Base-by-base conservation (phyloP, 2,888 invertebrate species). In the Liopterus haemorrhoidalis region DNA sequence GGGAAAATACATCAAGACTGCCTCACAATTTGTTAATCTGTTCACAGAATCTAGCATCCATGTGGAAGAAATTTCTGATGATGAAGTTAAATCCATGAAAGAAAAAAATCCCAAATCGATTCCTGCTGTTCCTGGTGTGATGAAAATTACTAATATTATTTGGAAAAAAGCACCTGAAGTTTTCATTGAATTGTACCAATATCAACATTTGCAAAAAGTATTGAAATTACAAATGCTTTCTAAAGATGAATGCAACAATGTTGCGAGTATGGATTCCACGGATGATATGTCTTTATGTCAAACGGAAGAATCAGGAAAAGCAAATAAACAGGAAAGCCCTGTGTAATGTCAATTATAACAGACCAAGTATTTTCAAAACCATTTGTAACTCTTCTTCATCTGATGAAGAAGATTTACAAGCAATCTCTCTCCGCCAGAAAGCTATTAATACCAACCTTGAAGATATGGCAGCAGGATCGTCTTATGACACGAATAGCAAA, bases 61-160 rank as follows among this genome's bases (percentile, higher is more conserved):
- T 52, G 22, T 41, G n/a, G n/a, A n/a, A n/a, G n/a, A n/a, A n/a
- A n/a, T n/a, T n/a, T n/a, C n/a, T n/a, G n/a, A n/a, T n/a, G n/a
- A 44, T 36, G 46, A 47, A 5, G 48, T 48, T 39, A 47, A 47
- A 36, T 28, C 48, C 4, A 21, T 25, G 16, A 24, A 41, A 12
- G 35, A 19, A 27, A 50, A 48, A 35, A 43, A 52, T 22, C 50
- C 50, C 8, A 51, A 54, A 31, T 8, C 37, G 28, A 30, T 52
- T 9, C 44, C 49, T 52, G 50, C 50, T 19, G 41, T 52, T 19
- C 52, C 51, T 31, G 53, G 54, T 43, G 44, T 54, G n/a, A 54
- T 53, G 52, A 42, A 51, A 25, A 53, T 54, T 22, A 54, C 51
- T 30, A 53, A 53, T 22, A 50, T 53, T 41, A 33, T 14, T 22